Evolutionary conservation across 2,888 invertebrate species (phyloP).

Genomic region (Rhyacophila evoluta): DNA sequence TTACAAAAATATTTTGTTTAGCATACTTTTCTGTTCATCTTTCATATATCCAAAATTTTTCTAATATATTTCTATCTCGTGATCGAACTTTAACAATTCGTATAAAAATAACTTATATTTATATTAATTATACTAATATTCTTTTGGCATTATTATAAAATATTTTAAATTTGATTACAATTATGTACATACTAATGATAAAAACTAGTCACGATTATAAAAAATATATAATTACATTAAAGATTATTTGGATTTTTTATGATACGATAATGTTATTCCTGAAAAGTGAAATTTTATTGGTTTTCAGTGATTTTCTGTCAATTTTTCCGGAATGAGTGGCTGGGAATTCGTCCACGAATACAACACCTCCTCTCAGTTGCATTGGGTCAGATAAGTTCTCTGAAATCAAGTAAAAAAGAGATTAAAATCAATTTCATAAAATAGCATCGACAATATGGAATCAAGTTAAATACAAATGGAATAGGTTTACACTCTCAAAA

Average conservation of each 20-base stretch:
- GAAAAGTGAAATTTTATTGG: slow-evolving; percentile 32
- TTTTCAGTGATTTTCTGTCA: slow-evolving; percentile 44
- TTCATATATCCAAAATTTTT: too few relatives aligned
- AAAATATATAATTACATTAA: neutral
- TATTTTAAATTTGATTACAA: neutral
- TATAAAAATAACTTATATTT: neutral
- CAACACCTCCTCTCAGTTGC: slow-evolving; percentile 49
- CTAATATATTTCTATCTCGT: too few relatives aligned
- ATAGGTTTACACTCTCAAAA: too few relatives aligned
- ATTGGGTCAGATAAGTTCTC: slow-evolving; percentile 46
- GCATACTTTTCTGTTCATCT: too few relatives aligned
- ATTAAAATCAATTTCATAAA: too few relatives aligned
- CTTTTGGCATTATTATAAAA: neutral
- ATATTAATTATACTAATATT: neutral
- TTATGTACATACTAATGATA: neutral
- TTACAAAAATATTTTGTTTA: too few relatives aligned
- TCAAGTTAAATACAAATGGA: too few relatives aligned
- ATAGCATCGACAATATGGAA: too few relatives aligned
- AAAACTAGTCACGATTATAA: too few relatives aligned
- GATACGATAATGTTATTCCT: neutral
- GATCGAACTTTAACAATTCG: neutral
- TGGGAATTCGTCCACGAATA: slow-evolving; percentile 48
- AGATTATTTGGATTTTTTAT: neutral
- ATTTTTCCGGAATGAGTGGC: slow-evolving; percentile 48
- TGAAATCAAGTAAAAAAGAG: slow-evolving; percentile 35